Percentiles rank a stretch among this genome's conserved stretches.
Conservation (phyloP, 1,140 invertebrate genomes). For the Muscidifurax raptorellus region DNA sequence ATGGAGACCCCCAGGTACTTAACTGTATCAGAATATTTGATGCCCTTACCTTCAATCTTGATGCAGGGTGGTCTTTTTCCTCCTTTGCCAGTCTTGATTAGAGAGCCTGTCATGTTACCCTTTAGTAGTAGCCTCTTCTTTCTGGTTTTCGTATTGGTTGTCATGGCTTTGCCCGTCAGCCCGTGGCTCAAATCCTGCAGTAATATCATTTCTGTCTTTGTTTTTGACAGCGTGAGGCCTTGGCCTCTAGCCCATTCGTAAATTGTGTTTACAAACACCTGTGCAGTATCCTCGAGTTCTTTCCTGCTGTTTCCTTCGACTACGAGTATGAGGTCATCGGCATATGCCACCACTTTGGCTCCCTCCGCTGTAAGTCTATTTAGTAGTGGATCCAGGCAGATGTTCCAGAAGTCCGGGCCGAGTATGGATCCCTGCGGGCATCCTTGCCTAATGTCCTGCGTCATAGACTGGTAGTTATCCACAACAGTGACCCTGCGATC, state of each 20-base stretch:
- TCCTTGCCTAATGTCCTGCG: neutral
- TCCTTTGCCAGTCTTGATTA: neutral
- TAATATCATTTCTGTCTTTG: conserved; percentile 16
- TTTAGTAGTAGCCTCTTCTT: neutral
- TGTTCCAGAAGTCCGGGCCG: conserved; percentile 5
- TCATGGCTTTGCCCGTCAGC: too few species aligned
- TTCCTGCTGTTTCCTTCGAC: neutral
- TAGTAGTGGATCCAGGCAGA: neutral
- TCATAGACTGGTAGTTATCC: neutral
- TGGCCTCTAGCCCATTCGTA: neutral
- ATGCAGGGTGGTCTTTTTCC: neutral
- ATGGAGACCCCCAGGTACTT: conserved; percentile 49
- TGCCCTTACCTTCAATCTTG: neutral
- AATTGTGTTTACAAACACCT: neutral
- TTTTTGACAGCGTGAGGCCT: neutral
- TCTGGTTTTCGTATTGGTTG: neutral
- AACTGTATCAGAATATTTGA: neutral
- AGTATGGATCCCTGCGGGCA: neutral
- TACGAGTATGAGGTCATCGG: neutral
- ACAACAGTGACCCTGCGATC: neutral
- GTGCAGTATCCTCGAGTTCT: neutral
- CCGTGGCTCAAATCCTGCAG: neutral
- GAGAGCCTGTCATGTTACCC: neutral
- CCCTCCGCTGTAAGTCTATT: neutral
- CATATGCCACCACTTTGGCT: neutral